Conservation (phyloP, 2,888 invertebrate species). For the Phalera bucephala region DNA sequence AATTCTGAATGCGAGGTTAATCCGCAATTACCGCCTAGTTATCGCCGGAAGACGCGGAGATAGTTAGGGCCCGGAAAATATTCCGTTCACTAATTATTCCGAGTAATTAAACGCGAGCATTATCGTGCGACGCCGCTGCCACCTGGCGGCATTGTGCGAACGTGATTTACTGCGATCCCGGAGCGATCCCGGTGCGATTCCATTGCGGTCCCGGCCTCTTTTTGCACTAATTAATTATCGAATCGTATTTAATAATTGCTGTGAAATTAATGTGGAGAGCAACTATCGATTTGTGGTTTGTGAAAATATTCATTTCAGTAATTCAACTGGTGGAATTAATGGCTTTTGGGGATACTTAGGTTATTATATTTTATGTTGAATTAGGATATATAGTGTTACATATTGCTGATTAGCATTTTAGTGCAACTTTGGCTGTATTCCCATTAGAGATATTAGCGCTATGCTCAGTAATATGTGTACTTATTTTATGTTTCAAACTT, state of each 20-base stretch:
- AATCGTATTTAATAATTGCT: conserved; percentile 79
- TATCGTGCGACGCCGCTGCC: conserved; percentile 79
- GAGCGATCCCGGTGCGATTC: conserved; percentile 71
- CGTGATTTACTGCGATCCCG: conserved; percentile 80
- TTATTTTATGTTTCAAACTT: too few species aligned
- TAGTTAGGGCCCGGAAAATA: conserved; percentile 83
- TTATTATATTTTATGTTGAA: conserved; percentile 32
- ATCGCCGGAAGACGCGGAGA: conserved; percentile 82
- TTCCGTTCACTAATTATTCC: conserved; percentile 84
- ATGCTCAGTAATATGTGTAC: too few species aligned
- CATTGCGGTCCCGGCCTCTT: conserved; percentile 70
- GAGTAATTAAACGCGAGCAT: conserved; percentile 82
- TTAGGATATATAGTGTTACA: conserved; percentile 14
- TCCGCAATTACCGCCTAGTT: conserved; percentile 82
- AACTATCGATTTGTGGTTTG: conserved; percentile 43
- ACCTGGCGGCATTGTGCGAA: conserved; percentile 80
- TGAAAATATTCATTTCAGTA: conserved; percentile 12
- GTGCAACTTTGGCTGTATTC: too few species aligned
- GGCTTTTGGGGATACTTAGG: neutral
- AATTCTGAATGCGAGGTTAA: conserved; percentile 80
- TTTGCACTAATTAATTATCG: conserved; percentile 81
- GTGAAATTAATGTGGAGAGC: conserved; percentile 72
- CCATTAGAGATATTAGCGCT: too few species aligned
- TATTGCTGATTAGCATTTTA: too few species aligned
- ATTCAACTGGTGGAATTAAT: neutral